A percentile compares a stretch with the other conserved stretches of the same genome.
These are phyloP conservation scores for Oxytorus armatus DNA, from an alignment of 2,888 invertebrate species.

Conservation along the genomic window DNA sequence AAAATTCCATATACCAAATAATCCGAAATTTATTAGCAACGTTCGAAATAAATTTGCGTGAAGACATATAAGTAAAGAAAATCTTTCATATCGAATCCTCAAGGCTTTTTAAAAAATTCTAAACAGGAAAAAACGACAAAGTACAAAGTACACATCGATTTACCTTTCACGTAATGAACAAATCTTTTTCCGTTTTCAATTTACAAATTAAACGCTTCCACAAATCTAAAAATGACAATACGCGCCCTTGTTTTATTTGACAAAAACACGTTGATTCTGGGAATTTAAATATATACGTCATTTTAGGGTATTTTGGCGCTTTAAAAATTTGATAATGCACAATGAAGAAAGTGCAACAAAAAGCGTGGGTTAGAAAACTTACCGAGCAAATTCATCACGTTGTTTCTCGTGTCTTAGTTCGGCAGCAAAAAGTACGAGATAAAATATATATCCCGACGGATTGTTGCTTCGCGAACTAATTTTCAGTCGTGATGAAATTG, in stretches of 20 bases:
- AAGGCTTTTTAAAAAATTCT: background rate
- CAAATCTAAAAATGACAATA: background rate
- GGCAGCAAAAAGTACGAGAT: background rate
- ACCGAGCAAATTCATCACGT: conserved; percentile 55
- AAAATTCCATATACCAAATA: conserved; percentile 1
- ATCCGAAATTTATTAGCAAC: background rate
- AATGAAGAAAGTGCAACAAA: background rate
- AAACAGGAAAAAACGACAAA: background rate
- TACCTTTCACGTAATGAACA: background rate
- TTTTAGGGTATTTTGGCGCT: conserved; percentile 13
- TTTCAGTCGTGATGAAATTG: conserved; percentile 28
- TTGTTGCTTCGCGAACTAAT: conserved; percentile 32
- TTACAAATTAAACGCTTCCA: background rate
- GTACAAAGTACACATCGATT: conserved; percentile 11
- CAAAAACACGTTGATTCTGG: no score
- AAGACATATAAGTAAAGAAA: background rate
- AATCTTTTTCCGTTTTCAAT: no score
- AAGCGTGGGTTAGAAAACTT: conserved; percentile 34
- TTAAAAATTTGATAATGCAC: background rate
- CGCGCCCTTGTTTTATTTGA: no score
- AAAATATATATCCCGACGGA: background rate
- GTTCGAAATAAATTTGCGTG: background rate
- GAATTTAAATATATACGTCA: conserved; percentile 15
- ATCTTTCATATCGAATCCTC: background rate
- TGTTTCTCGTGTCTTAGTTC: conserved; percentile 5